Evolutionary conservation across 2,113 vertebrate species (phyloP), one percentile per base, ranked within the genome.

Genomic region (Xerus inauris): DNA sequence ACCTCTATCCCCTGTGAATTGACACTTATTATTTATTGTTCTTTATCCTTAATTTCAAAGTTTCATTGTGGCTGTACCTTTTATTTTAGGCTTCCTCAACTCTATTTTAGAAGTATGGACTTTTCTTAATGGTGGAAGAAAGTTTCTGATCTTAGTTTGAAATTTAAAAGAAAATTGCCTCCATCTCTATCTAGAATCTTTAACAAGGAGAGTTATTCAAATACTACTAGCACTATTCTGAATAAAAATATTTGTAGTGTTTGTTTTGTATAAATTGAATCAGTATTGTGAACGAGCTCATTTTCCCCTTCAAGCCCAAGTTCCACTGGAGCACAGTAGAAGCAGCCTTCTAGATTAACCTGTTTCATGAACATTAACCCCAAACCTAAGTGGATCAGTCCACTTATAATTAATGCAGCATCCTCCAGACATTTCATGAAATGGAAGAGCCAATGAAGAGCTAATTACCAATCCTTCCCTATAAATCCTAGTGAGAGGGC

Each of bases 401-500:
- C 92, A 92, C 83, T 87, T 87, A 83, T 96, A 95, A 94, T 96
- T 82, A 94, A 94, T 65, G 54, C 42, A 94, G 84, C 84, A 51
- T 97, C 94, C 94, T 92, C 76, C 84, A 92, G 94, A 94, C 47
- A 82, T 65, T 92, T 82, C 67, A 84, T 64, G 77, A 90, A 93
- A 95, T 95, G 42, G 51, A 85, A 88, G 47, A 79, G 87, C 89
- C 84, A 64, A 42, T 92, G 89, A 94, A 83, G 65, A 92, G n/a
- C 94, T 97, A 92, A 94, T 94, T 91, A 88, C 38, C 30, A 30
- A 76, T 90, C 95, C 87, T 97, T 88, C 77, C 54, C 38, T 42
- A 45, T 76, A 32, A 20, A 38, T 82, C 72, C 51, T 6, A 94
- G 62, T 49, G 73, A 96, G 42, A 96, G 71, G 54, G n/a, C 6